phyloP scores from a whole-genome alignment of 2,797 vertebrate genomes.

The Rhynchotus rufescens region DNA sequence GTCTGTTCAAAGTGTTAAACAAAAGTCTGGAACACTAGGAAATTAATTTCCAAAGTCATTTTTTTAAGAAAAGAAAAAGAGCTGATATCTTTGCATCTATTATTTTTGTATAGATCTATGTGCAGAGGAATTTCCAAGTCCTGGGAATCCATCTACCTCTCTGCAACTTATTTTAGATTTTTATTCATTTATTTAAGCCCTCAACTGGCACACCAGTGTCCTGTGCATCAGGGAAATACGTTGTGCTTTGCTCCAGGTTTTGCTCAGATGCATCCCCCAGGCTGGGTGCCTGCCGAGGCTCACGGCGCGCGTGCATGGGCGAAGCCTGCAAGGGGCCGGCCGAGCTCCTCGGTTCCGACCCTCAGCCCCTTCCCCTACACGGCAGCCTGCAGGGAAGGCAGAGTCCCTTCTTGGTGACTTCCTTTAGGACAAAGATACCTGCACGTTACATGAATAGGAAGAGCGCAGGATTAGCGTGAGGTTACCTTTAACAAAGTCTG shows the following conservation, averaged over 20 bases:
- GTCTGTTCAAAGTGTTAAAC: background rate
- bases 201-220: background rate
- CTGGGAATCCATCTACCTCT: background rate
- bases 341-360: background rate
- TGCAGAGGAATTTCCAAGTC: background rate
- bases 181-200: background rate
- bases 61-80: too few species aligned
- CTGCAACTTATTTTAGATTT: background rate
- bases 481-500: background rate
- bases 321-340: background rate
- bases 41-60: background rate
- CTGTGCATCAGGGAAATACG: background rate
- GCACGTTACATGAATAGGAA: background rate
- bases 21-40: background rate
- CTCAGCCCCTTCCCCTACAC: background rate
- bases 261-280: background rate
- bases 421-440: background rate
- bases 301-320: background rate
- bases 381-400: background rate
- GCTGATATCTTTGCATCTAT: background rate
- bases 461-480: background rate
- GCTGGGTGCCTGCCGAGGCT: background rate
- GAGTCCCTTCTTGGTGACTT: background rate
- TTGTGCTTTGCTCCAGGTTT: background rate
- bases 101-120: background rate